Base-by-base conservation (phyloP, 2,797 vertebrate genomes). In the Paratrypauchen microcephalus region DNA sequence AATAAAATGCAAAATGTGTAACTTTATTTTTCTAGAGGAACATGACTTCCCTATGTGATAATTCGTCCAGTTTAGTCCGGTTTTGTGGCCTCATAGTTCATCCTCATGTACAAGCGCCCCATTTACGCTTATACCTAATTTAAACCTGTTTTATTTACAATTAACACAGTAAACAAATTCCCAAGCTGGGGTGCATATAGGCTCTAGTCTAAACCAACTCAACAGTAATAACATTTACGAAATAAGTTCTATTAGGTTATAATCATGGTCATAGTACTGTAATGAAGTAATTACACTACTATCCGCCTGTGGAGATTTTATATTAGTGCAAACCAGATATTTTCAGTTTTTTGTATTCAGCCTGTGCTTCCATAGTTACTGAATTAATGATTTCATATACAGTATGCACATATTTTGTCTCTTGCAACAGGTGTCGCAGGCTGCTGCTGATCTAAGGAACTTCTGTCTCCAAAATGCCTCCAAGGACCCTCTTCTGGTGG, bases 401-500 rank as follows among this genome's bases (percentile, higher is more conserved):
- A n/a, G n/a, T n/a, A 26, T 54, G 48, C 56, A 23, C 59, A 23
- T 36, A 11, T 36, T 47, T 19, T 78, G 69, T 85, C 70, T 83
- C 68, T 32, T 71, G 76, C 66, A 70, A 66, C 79, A 94, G 93
- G 93, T 95, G 73, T 94, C 94, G 68, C 92, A 94, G 70, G 92
- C 93, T 26, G 91, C 93, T 21, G 74, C 87, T 5, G 94, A 95
- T 2, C 90, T 95, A 71, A 92, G 73, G 68, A 92, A 91, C 85
- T 94, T 93, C 89, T 94, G 93, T 81, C 69, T 93, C 68, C 93
- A 94, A 72, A 94, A 94, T 50, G 93, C 92, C 28, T 75, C 87
- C 72, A 94, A 92, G 80, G 93, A 95, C 84, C 93, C 93, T n/a
- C 92, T 94, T 39, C 87, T 94, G 83, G 86, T 92, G 56, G 92